A percentile compares a stretch with the other conserved stretches of the same genome.
Conservation (phyloP, 2,888 invertebrate genomes). For the Idaea biselata region DNA sequence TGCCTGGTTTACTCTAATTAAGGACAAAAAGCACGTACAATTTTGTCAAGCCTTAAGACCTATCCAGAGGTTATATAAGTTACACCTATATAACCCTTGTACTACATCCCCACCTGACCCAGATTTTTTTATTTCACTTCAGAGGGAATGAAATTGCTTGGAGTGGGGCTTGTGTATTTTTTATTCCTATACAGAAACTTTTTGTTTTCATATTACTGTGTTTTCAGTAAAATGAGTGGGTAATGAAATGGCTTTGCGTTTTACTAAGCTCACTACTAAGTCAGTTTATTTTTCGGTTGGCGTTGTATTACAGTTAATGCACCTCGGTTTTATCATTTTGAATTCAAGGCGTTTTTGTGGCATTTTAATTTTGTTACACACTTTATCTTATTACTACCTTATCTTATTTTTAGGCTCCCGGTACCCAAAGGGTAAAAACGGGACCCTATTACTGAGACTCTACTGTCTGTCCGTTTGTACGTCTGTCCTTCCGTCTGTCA, state of each 20-base stretch:
- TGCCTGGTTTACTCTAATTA: too few relatives aligned
- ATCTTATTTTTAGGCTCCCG: too few relatives aligned
- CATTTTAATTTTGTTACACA: too few relatives aligned
- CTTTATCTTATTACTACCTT: too few relatives aligned
- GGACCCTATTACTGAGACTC: too few relatives aligned
- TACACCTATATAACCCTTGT: constrained; percentile 46
- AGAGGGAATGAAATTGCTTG: constrained; percentile 73
- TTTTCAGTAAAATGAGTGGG: constrained; percentile 28
- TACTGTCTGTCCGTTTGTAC: too few relatives aligned
- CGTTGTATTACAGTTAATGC: too few relatives aligned
- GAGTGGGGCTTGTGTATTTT: constrained; percentile 54
- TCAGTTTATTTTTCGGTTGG: too few relatives aligned
- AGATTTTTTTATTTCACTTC: constrained; percentile 74
- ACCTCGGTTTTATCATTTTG: too few relatives aligned
- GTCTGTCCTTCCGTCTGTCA: too few relatives aligned
- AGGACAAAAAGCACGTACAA: not conserved
- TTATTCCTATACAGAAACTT: constrained; percentile 50
- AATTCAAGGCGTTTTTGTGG: too few relatives aligned
- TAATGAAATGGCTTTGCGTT: constrained; percentile 24
- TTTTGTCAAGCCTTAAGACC: constrained; percentile 13
- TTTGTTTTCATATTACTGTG: constrained; percentile 58
- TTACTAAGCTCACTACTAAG: not conserved
- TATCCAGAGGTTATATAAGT: constrained; percentile 40
- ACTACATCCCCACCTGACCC: constrained; percentile 61
- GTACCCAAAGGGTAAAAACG: too few relatives aligned